phyloP scores from a whole-genome alignment of 2,888 invertebrate genomes.

The Lasiommata megera region DNA sequence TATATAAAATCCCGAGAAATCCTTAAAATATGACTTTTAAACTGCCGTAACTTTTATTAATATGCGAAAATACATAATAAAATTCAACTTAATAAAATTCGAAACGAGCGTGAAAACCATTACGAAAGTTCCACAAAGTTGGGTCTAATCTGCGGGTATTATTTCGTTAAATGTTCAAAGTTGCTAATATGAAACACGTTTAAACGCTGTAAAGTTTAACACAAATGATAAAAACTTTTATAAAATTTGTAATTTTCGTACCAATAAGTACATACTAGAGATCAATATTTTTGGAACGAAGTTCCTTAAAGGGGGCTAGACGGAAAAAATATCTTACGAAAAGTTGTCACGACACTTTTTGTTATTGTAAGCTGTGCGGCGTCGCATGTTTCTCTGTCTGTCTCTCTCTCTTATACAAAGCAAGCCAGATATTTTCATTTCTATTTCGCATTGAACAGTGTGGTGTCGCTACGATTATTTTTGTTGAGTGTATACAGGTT shows the following conservation, averaged over 20 bases:
- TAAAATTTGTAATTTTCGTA: background rate
- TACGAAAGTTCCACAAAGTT: background rate
- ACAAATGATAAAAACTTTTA: background rate
- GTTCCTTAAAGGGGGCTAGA: no score
- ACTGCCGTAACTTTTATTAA: conserved; percentile 1
- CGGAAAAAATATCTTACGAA: no score
- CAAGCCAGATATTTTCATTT: no score
- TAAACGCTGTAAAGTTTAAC: background rate
- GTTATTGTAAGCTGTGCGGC: no score
- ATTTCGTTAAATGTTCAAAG: background rate
- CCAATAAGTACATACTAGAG: no score
- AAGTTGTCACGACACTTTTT: no score
- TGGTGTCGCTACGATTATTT: no score
- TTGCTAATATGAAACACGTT: background rate
- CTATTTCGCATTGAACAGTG: no score
- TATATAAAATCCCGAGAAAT: background rate
- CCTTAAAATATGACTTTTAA: background rate
- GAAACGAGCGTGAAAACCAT: background rate
- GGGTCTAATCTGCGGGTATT: background rate
- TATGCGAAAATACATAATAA: conserved; percentile 3
- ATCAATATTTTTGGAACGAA: no score
- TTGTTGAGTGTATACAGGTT: no score
- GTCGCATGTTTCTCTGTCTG: no score
- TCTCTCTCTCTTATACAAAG: no score
- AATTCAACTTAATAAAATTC: conserved; percentile 1